These are phyloP conservation scores for Poicephalus meyeri DNA, from an alignment of 2,113 vertebrate species.

Conservation along the genomic window DNA sequence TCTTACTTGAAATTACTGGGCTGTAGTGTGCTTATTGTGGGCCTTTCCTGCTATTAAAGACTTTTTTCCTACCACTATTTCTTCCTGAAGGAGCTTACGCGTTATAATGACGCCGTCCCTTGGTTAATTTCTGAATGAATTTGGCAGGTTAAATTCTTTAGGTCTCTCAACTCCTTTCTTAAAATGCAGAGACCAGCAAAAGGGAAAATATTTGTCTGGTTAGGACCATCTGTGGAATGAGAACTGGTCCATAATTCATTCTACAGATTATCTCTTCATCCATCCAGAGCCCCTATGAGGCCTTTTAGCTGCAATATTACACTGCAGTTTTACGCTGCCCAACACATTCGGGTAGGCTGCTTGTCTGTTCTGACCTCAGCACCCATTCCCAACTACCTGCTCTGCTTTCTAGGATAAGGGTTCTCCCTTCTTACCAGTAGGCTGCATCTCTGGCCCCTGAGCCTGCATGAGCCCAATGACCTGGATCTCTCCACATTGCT, in stretches of 20 bases:
- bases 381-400: neutral
- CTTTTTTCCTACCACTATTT: neutral
- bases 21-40: fast-evolving
- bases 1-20: neutral
- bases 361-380: neutral
- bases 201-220: neutral
- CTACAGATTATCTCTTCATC: neutral
- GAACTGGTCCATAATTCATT: neutral
- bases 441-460: neutral
- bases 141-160: neutral
- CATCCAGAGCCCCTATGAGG: neutral
- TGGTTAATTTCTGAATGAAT: neutral
- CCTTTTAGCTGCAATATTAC: neutral
- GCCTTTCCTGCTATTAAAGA: neutral
- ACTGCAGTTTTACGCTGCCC: neutral
- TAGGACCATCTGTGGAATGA: neutral
- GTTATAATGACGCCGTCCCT: neutral
- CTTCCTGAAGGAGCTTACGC: neutral
- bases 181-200: neutral
- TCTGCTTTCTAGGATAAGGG: neutral
- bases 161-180: neutral
- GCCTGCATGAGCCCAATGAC: neutral
- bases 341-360: neutral
- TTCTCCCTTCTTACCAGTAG: fast-evolving
- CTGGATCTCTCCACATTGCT: neutral